A percentile compares a stretch with the other conserved stretches of the same genome.
These are phyloP conservation scores for Naso thynnoides DNA, from an alignment of 2,797 vertebrate species.

Conservation along the genomic window DNA sequence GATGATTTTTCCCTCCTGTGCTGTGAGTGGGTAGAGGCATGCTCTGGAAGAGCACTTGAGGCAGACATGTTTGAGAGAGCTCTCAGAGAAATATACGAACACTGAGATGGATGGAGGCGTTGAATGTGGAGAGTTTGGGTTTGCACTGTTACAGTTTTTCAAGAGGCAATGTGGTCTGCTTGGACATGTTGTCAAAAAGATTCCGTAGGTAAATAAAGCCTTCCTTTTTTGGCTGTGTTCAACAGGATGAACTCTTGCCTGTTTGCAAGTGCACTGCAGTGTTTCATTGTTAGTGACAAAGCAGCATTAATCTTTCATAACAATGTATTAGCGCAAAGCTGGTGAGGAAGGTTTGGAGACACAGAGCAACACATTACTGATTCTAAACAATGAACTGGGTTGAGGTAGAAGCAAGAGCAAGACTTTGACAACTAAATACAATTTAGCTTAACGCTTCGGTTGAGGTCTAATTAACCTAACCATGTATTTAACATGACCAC, in stretches of 20 bases:
- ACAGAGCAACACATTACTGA: no score
- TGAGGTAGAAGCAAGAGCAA: no score
- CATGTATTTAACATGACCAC: no score
- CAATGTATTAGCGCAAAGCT: neutral
- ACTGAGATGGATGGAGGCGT: conserved; percentile 35
- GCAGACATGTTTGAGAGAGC: conserved; percentile 55
- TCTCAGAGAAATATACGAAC: conserved; percentile 53
- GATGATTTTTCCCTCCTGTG: neutral
- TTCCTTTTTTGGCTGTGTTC: conserved; percentile 24
- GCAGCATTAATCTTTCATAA: conserved; percentile 15
- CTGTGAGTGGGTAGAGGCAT: conserved; percentile 33
- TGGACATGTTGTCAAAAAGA: conserved; percentile 44
- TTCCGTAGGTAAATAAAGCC: conserved; percentile 25
- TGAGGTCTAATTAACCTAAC: no score
- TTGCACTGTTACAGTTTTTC: conserved; percentile 22
- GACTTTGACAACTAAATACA: no score
- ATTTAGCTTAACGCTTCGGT: no score
- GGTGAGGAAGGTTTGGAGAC: neutral
- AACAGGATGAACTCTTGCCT: conserved; percentile 8
- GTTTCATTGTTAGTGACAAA: conserved; percentile 28
- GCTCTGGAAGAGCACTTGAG: conserved; percentile 47
- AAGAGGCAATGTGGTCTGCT: conserved; percentile 28
- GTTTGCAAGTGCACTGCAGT: conserved; percentile 8
- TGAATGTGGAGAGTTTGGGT: conserved; percentile 28
- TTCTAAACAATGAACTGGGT: no score